These are phyloP conservation scores for Passer montanus DNA, from an alignment of 2,113 vertebrate species.

Conservation along the genomic window DNA sequence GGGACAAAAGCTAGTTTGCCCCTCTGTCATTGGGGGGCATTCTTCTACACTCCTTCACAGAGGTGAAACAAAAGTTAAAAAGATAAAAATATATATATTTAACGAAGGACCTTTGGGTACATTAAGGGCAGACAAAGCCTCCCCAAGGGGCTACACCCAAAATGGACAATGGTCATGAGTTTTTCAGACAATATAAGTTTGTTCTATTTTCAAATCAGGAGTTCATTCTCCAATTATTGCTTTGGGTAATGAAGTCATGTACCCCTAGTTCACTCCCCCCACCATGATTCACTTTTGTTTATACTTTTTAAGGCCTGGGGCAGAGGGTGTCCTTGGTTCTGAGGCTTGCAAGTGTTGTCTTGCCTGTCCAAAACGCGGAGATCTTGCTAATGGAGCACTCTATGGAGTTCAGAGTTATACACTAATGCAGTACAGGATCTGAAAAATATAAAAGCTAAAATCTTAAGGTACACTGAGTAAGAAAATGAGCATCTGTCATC, in stretches of 20 bases:
- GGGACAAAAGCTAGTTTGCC: no score
- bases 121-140: neutral
- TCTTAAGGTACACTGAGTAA: neutral
- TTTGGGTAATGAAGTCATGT: neutral
- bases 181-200: neutral
- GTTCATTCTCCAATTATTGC: neutral
- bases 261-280: neutral
- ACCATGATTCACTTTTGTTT: neutral
- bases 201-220: neutral
- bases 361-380: fast-evolving
- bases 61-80: neutral
- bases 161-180: neutral
- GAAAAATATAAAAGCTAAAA: neutral
- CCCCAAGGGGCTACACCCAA: neutral
- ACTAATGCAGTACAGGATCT: neutral
- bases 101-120: neutral
- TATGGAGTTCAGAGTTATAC: neutral
- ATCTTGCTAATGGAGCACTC: neutral
- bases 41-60: no score
- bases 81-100: neutral
- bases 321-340: no score
- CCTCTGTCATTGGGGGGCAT: no score
- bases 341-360: neutral
- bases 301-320: neutral
- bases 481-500: neutral